phyloP scores from a whole-genome alignment of 2,113 vertebrate genomes.

The Mixornis gularis region DNA sequence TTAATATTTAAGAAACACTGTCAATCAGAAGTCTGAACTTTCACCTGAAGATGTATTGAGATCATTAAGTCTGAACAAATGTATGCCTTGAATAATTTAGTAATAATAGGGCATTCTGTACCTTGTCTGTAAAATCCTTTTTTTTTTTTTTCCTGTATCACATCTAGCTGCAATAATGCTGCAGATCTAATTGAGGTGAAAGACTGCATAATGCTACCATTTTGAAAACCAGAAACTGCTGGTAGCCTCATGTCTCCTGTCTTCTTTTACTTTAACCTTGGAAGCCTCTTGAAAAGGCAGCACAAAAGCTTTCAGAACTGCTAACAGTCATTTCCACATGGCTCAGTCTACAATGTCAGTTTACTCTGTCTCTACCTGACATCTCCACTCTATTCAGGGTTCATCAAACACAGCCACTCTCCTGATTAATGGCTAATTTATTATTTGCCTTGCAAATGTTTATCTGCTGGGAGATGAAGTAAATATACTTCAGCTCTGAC shows the following conservation, averaged over 20 bases:
- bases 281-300: background rate
- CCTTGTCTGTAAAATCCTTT: background rate
- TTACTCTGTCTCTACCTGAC: slow-evolving; percentile 66
- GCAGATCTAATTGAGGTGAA: background rate
- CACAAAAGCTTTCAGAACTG: slow-evolving; percentile 7
- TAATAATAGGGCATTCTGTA: background rate
- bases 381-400: slow-evolving; percentile 69
- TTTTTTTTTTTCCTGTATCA: background rate
- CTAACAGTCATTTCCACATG: background rate
- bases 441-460: slow-evolving; percentile 80
- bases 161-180: background rate
- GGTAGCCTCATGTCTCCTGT: background rate
- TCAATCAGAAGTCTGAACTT: slow-evolving; percentile 30
- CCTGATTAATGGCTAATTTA: slow-evolving; percentile 77
- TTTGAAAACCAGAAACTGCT: background rate
- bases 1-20: slow-evolving; percentile 3
- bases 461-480: slow-evolving; percentile 70
- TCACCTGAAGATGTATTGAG: slow-evolving; percentile 6
- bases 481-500: slow-evolving; percentile 68
- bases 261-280: slow-evolving; percentile 8
- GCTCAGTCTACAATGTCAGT: slow-evolving; percentile 48
- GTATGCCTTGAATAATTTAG: background rate
- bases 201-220: background rate
- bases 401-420: slow-evolving; percentile 64
- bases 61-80: slow-evolving; percentile 1